These are phyloP conservation scores for Acanthurus leucopareius DNA, from an alignment of 2,797 vertebrate genomes.

Conservation along the genomic window DNA sequence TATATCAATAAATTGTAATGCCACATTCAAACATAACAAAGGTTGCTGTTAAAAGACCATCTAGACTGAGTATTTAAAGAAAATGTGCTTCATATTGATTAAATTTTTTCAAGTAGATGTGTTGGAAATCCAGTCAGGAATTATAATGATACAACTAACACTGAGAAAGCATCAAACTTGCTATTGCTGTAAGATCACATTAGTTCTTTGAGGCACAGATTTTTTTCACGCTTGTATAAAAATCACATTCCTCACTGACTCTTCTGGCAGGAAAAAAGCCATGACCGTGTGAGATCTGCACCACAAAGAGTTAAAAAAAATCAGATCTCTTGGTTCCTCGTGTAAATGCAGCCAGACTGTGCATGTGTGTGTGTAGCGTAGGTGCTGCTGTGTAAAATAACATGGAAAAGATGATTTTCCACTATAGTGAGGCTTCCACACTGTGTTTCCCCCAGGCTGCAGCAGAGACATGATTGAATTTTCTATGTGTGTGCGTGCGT, in stretches of 20 bases:
- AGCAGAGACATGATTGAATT: constrained; percentile 79
- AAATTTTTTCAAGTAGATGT: background rate
- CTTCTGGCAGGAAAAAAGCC: constrained; percentile 20
- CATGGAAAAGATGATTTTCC: constrained; percentile 82
- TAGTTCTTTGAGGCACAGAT: constrained; percentile 56
- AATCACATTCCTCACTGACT: constrained; percentile 50
- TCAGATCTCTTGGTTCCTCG: constrained; percentile 54
- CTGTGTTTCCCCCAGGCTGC: constrained; percentile 62
- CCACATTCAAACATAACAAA: background rate
- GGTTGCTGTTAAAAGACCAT: background rate
- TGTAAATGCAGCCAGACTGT: constrained; percentile 48
- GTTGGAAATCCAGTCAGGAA: constrained; percentile 9
- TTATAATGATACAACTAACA: constrained; percentile 19
- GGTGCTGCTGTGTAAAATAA: constrained; percentile 74
- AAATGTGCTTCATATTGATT: background rate
- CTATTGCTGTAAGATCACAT: constrained; percentile 56
- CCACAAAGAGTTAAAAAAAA: constrained; percentile 65
- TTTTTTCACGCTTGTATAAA: constrained; percentile 42
- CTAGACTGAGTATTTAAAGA: background rate
- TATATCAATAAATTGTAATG: background rate
- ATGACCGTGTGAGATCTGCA: constrained; percentile 59
- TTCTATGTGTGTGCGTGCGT: constrained; percentile 43
- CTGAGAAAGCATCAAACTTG: constrained; percentile 15
- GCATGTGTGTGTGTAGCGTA: constrained; percentile 25
- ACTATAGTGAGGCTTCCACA: constrained; percentile 73